Percentiles rank a stretch among this genome's conserved stretches.
phyloP scores from a whole-genome alignment of 2,888 invertebrate species.

The Bellardia pandia region DNA sequence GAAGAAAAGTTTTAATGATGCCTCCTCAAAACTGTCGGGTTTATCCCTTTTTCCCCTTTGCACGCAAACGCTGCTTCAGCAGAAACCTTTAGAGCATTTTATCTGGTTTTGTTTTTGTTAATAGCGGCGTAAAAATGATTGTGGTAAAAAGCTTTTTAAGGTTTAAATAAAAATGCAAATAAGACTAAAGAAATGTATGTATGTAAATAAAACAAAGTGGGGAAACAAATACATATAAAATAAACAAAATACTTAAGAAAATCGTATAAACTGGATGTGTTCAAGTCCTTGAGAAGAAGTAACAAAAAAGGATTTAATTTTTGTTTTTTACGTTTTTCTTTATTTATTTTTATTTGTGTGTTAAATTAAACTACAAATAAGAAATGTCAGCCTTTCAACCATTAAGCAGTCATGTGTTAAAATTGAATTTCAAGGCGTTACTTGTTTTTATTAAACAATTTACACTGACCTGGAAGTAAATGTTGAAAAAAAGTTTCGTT shows the following conservation, averaged over 20 bases:
- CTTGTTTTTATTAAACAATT: slow-evolving; percentile 17
- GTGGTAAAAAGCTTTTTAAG: slow-evolving; percentile 62
- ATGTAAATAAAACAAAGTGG: slow-evolving; percentile 26
- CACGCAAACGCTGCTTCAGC: slow-evolving; percentile 6
- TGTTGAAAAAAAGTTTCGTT: background rate
- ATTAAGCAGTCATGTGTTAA: slow-evolving; percentile 43
- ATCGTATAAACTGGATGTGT: slow-evolving; percentile 16
- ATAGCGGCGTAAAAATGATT: slow-evolving; percentile 67
- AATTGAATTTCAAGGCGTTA: slow-evolving; percentile 6
- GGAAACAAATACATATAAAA: slow-evolving; percentile 24
- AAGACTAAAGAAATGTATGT: background rate
- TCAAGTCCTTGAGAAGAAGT: background rate
- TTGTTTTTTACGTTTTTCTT: background rate
- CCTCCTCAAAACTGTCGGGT: slow-evolving; percentile 40
- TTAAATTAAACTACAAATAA: slow-evolving; percentile 35
- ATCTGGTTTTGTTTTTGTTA: slow-evolving; percentile 74
- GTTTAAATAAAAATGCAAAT: slow-evolving; percentile 52
- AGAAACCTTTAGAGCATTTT: slow-evolving; percentile 15
- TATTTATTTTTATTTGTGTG: background rate
- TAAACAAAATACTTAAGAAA: slow-evolving; percentile 29
- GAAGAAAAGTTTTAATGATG: slow-evolving; percentile 78
- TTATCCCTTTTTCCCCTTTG: slow-evolving; percentile 41
- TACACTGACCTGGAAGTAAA: background rate
- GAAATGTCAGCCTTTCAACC: background rate
- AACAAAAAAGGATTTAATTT: slow-evolving; percentile 24